Evolutionary conservation across 2,113 vertebrate genomes (phyloP).

Genomic region (Nesoenas mayeri): DNA sequence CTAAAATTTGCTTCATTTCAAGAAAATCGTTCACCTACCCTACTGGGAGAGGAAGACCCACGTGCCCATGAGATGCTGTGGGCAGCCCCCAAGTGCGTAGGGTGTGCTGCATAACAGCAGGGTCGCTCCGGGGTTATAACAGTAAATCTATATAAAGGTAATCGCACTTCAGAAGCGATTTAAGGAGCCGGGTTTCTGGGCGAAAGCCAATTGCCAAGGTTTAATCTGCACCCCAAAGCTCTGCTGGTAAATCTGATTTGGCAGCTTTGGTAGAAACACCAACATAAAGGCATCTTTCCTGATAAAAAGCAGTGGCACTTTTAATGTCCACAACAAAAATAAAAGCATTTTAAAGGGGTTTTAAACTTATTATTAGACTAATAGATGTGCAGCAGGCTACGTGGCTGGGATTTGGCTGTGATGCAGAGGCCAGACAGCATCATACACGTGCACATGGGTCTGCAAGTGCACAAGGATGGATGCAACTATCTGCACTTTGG

Average conservation of each 20-base stretch:
- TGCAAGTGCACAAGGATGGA: not conserved
- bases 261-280: not conserved
- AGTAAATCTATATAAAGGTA: not conserved
- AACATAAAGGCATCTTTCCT: not conserved
- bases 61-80: fast-evolving
- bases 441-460: fast-evolving
- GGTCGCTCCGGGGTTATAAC: not conserved
- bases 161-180: not conserved
- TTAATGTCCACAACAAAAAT: not conserved
- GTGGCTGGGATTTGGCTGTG: not conserved
- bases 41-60: not conserved
- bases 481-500: not conserved
- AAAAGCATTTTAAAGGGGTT: not conserved
- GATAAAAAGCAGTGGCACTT: not conserved
- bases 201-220: not conserved
- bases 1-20: fast-evolving
- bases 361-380: fast-evolving
- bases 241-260: not conserved
- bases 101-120: fast-evolving
- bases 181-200: not conserved
- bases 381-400: not conserved
- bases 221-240: not conserved
- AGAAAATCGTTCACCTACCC: fast-evolving
- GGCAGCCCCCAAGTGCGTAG: not conserved
- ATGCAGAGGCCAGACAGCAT: not conserved